A percentile compares a stretch with the other conserved stretches of the same genome.
These are phyloP conservation scores for Callospermophilus lateralis DNA, from an alignment of 2,113 vertebrate species.

Conservation along the genomic window DNA sequence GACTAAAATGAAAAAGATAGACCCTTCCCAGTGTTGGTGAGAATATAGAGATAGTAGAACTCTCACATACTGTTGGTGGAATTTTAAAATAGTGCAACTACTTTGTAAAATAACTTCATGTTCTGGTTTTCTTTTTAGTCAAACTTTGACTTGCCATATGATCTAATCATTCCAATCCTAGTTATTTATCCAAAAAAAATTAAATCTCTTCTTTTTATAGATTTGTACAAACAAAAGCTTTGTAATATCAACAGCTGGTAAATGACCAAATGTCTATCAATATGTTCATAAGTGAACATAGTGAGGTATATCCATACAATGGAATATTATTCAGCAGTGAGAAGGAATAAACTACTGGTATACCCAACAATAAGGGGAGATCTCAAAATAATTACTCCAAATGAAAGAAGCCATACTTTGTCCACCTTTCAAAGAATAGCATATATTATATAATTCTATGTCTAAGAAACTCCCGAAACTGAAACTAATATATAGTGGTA, in stretches of 20 bases:
- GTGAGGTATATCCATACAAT: neutral
- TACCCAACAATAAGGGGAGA: neutral
- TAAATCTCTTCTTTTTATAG: neutral
- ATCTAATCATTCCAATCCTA: neutral
- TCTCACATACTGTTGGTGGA: neutral
- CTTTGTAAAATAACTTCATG: neutral
- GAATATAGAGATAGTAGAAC: neutral
- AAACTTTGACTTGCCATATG: neutral
- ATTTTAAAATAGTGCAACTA: neutral
- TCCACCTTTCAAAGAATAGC: neutral
- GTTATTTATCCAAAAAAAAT: constrained; percentile 2
- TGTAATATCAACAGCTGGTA: neutral
- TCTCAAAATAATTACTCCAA: constrained; percentile 26
- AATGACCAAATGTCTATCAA: constrained; percentile 1
- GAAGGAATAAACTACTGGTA: neutral
- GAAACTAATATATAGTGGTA: neutral
- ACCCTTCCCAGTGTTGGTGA: neutral
- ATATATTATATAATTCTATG: neutral
- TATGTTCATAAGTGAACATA: neutral
- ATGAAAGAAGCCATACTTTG: neutral
- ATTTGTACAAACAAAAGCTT: neutral
- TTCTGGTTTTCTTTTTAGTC: neutral
- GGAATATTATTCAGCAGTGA: neutral
- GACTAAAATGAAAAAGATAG: neutral
- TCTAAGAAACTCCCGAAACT: neutral